Evolutionary conservation across 2,113 vertebrate species (phyloP).

Genomic region (Corydoras maculifer): DNA sequence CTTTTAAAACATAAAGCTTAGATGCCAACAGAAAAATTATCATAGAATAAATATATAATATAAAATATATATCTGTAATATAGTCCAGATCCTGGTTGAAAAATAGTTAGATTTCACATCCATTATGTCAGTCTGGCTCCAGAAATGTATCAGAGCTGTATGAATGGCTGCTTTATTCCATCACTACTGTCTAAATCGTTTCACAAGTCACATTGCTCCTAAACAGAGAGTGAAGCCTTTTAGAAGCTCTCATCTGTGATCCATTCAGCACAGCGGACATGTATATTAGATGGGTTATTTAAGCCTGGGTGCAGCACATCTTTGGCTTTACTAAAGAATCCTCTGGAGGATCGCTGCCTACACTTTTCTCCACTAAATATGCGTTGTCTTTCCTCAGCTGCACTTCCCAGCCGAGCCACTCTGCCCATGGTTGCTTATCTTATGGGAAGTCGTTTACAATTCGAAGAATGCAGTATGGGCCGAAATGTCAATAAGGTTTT

Average conservation of each 20-base stretch:
- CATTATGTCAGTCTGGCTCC: constrained; percentile 21
- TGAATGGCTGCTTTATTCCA: constrained; percentile 45
- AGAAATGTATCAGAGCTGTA: constrained; percentile 27
- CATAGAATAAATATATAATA: too few species aligned
- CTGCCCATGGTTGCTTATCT: constrained; percentile 33
- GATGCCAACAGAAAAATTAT: too few species aligned
- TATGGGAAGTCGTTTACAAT: constrained; percentile 29
- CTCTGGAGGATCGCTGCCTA: constrained; percentile 27
- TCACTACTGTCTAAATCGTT: constrained; percentile 39
- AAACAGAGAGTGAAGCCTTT: constrained; percentile 38
- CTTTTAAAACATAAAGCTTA: too few species aligned
- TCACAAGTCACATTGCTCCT: constrained; percentile 30
- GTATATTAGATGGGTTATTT: constrained; percentile 42
- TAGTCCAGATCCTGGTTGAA: constrained; percentile 12
- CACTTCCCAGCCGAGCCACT: background rate
- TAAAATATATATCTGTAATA: too few species aligned
- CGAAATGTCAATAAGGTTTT: constrained; percentile 22
- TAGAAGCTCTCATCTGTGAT: constrained; percentile 41
- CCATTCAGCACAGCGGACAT: constrained; percentile 29
- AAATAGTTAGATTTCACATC: constrained; percentile 34
- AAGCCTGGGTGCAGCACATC: constrained; percentile 15
- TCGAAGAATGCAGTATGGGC: constrained; percentile 3
- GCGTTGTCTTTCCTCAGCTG: constrained; percentile 16
- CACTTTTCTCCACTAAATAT: constrained; percentile 18
- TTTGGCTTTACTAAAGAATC: constrained; percentile 24